Conservation (phyloP, 30 jellyfish, hydroid and myxozoan genomes). For the Hydra vulgaris region DNA sequence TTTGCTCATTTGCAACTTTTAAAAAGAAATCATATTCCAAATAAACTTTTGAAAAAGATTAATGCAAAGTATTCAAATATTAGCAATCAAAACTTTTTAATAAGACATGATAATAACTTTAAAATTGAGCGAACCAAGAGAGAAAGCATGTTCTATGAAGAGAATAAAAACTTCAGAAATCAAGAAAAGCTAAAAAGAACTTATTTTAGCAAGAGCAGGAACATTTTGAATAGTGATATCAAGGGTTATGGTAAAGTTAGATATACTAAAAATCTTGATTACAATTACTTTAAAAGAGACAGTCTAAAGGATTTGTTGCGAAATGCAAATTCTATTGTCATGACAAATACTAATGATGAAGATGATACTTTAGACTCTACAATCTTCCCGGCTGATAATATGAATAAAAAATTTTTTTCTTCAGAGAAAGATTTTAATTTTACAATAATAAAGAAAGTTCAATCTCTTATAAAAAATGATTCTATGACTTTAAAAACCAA, state of each 20-base stretch:
- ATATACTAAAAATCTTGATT: not conserved
- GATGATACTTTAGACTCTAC: not conserved
- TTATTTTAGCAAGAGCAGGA: not conserved
- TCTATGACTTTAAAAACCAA: not conserved
- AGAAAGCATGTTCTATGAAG: not conserved
- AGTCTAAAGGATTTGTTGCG: not conserved
- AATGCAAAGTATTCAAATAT: slow-evolving; percentile 1
- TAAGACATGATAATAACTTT: not conserved
- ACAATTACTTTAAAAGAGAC: not conserved
- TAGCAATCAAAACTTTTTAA: not conserved
- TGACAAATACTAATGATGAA: not conserved
- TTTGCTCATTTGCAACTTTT: not conserved
- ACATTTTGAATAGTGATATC: not conserved
- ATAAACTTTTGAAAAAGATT: not conserved
- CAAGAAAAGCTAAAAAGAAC: not conserved
- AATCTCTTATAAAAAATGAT: no score
- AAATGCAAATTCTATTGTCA: not conserved
- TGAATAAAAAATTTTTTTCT: not conserved
- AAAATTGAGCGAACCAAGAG: not conserved
- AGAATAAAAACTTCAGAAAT: not conserved
- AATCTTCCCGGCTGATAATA: not conserved
- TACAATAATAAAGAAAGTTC: not conserved
- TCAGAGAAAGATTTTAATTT: no score
- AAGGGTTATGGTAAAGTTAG: not conserved
- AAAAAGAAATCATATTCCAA: not conserved